phyloP scores from a whole-genome alignment of 2,797 vertebrate genomes.

The Pipistrellus pygmaeus region DNA sequence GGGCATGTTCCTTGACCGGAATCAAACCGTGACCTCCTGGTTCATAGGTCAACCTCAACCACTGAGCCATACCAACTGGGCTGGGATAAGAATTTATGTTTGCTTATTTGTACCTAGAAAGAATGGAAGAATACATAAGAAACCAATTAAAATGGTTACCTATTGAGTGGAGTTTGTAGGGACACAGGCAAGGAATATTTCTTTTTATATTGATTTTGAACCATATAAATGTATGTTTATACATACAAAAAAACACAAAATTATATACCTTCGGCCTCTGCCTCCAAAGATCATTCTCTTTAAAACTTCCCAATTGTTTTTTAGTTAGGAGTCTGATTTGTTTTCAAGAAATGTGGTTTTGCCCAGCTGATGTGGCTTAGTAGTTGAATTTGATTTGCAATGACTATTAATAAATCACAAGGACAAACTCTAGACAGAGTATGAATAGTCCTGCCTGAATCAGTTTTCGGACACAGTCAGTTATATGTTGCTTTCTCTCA shows the following conservation, averaged over 20 bases:
- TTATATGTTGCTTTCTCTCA: too few species aligned
- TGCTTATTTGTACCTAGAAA: not conserved
- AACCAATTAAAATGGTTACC: not conserved
- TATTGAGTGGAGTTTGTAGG: not conserved
- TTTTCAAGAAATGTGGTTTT: not conserved
- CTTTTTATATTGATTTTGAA: constrained; percentile 21
- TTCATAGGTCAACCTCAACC: too few species aligned
- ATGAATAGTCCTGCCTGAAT: too few species aligned
- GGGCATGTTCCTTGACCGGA: too few species aligned
- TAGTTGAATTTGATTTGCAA: too few species aligned
- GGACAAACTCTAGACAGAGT: too few species aligned
- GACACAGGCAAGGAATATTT: not conserved
- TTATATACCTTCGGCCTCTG: not conserved
- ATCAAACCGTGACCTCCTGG: too few species aligned
- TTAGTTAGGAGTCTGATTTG: constrained; percentile 17
- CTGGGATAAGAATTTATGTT: not conserved
- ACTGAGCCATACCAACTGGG: too few species aligned
- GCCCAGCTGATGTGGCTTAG: too few species aligned
- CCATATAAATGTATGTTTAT: not conserved
- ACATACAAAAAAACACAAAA: not conserved
- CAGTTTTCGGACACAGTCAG: too few species aligned
- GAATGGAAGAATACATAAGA: not conserved
- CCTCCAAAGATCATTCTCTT: not conserved
- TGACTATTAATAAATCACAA: too few species aligned
- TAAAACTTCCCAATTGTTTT: not conserved